These are phyloP conservation scores for Syngnathoides biaculeatus DNA, from an alignment of 2,113 vertebrate species.

Conservation along the genomic window DNA sequence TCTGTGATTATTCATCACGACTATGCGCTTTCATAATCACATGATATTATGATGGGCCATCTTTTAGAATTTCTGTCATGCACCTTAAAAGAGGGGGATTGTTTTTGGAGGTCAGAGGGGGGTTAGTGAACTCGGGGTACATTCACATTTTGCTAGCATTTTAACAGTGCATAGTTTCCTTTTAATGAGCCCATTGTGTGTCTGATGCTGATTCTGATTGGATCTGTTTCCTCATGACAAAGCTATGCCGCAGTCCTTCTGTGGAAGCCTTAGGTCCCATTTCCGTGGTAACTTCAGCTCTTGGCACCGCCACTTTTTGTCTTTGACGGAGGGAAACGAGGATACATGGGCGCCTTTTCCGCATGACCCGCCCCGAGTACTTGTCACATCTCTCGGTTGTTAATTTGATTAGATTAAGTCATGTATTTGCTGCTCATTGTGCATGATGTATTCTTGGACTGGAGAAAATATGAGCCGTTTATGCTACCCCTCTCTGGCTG, in stretches of 20 bases:
- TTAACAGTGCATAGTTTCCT: neutral
- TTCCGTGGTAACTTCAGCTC: constrained; percentile 38
- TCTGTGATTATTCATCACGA: no score
- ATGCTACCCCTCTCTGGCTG: constrained; percentile 12
- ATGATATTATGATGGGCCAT: no score
- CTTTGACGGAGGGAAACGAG: constrained; percentile 24
- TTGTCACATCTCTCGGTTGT: constrained; percentile 23
- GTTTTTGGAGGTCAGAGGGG: no score
- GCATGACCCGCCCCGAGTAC: constrained; percentile 18
- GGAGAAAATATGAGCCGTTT: constrained; percentile 9
- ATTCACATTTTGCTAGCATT: no score
- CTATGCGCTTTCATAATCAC: no score
- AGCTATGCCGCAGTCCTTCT: constrained; percentile 34
- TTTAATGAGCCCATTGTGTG: constrained; percentile 16
- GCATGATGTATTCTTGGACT: constrained; percentile 9
- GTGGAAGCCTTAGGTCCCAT: constrained; percentile 35
- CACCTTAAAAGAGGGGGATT: neutral
- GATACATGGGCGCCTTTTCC: constrained; percentile 25
- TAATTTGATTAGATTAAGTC: constrained; percentile 20
- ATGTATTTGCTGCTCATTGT: constrained; percentile 25
- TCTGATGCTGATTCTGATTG: constrained; percentile 54
- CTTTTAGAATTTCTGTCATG: no score
- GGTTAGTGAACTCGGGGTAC: no score
- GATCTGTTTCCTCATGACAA: constrained; percentile 50
- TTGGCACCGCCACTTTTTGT: constrained; percentile 27